Percentiles rank a stretch among this genome's conserved stretches.
Evolutionary conservation across 2,888 invertebrate species (phyloP).

Genomic region (Pyrochroa serraticornis): DNA sequence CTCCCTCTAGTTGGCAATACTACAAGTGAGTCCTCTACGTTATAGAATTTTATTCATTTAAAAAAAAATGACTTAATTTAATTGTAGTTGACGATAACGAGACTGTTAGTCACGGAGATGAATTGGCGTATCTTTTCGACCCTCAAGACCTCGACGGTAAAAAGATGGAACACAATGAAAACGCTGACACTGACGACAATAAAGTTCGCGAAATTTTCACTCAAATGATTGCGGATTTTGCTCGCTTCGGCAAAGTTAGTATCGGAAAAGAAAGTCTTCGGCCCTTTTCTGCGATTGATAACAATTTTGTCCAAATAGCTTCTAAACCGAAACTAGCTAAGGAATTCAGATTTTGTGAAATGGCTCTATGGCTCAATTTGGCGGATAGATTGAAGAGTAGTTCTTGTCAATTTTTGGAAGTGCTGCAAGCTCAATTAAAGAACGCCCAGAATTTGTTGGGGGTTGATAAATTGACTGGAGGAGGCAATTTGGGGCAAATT

Average conservation of each 20-base stretch:
- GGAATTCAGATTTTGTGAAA: constrained; percentile 68
- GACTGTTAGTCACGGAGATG: constrained; percentile 73
- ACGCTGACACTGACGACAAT: constrained; percentile 63
- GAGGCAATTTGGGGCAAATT: too few relatives aligned
- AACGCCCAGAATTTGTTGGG: constrained; percentile 12
- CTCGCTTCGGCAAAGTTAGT: constrained; percentile 59
- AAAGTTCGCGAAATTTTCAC: constrained; percentile 71
- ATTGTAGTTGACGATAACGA: constrained; percentile 36
- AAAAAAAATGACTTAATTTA: constrained; percentile 20
- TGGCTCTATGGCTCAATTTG: constrained; percentile 72
- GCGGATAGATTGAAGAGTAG: constrained; percentile 63
- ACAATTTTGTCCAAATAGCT: constrained; percentile 64
- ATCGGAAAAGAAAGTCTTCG: constrained; percentile 54
- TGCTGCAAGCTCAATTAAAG: constrained; percentile 40
- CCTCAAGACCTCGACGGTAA: constrained; percentile 66
- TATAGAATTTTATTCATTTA: constrained; percentile 16
- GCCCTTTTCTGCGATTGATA: constrained; percentile 55
- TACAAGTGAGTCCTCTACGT: constrained; percentile 34
- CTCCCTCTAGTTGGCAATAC: constrained; percentile 65
- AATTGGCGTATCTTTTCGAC: constrained; percentile 74
- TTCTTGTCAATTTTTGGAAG: constrained; percentile 59
- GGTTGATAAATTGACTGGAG: constrained; percentile 2
- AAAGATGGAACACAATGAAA: constrained; percentile 55
- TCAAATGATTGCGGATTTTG: constrained; percentile 71
- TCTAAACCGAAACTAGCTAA: constrained; percentile 58